Conservation (phyloP, 2,113 vertebrate genomes). For the Turdus rufiventris region DNA sequence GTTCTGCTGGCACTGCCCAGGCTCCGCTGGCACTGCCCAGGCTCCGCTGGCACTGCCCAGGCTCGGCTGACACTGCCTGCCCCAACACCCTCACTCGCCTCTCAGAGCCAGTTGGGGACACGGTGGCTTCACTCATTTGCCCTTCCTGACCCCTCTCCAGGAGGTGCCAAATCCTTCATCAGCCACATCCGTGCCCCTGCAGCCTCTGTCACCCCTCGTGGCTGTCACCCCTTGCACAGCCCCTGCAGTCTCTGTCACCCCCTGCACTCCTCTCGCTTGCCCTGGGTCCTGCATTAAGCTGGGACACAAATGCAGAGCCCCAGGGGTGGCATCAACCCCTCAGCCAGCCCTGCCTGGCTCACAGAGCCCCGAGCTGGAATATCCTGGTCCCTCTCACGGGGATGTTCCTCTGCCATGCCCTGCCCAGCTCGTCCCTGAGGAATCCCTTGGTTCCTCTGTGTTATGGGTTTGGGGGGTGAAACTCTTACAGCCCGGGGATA, state of each 20-base stretch:
- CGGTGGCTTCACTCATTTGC: too few relatives aligned
- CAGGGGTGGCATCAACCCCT: neutral
- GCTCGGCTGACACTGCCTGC: neutral
- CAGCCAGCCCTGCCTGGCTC: neutral
- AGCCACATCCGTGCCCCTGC: neutral
- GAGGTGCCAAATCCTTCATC: neutral
- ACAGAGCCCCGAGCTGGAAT: neutral
- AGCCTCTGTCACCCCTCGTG: neutral
- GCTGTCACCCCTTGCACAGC: too few relatives aligned
- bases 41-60: too few relatives aligned
- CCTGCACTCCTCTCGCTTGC: neutral
- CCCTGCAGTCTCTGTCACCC: neutral
- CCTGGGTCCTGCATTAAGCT: neutral
- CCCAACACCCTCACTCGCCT: neutral
- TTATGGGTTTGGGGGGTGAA: neutral
- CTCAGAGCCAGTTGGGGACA: too few relatives aligned
- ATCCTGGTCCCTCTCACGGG: rapidly evolving
- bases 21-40: too few relatives aligned
- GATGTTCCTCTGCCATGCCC: rapidly evolving
- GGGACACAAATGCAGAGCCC: neutral
- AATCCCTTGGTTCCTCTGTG: neutral
- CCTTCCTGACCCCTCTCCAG: too few relatives aligned
- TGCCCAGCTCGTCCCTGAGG: neutral
- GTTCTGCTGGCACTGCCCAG: too few relatives aligned
- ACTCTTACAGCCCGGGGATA: neutral